phyloP scores from a whole-genome alignment of 2,888 invertebrate genomes.

The Beris morrisii region DNA sequence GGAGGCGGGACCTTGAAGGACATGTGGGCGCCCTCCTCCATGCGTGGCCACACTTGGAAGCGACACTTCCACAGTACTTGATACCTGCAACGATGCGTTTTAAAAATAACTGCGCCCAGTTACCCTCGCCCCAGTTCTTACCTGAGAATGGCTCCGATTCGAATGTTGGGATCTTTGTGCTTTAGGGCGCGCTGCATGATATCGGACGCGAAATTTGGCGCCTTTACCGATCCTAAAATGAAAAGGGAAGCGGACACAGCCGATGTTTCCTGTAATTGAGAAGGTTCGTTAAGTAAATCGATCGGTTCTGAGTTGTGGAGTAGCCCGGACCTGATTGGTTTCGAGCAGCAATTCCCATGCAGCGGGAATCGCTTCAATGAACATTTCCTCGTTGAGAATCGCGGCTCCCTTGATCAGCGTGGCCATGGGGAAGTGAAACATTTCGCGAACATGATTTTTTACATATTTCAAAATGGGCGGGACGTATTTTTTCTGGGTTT shows the following conservation, averaged over 20 bases:
- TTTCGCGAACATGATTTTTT: constrained; percentile 77
- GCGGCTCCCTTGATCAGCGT: constrained; percentile 87
- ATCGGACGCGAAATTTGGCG: constrained; percentile 84
- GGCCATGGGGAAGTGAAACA: constrained; percentile 88
- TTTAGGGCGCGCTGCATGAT: constrained; percentile 88
- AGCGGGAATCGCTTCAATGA: constrained; percentile 84
- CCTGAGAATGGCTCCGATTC: constrained; percentile 81
- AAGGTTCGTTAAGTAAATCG: background rate
- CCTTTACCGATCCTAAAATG: constrained; percentile 89
- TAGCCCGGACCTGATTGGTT: constrained; percentile 62
- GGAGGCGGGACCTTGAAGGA: constrained; percentile 99
- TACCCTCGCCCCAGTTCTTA: constrained; percentile 45
- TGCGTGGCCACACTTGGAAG: constrained; percentile 98
- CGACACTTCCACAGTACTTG: constrained; percentile 95
- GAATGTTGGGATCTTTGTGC: constrained; percentile 76
- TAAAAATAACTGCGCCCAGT: background rate
- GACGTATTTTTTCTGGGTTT: constrained; percentile 62
- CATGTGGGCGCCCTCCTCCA: constrained; percentile 96
- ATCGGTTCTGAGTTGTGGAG: background rate
- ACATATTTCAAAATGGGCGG: constrained; percentile 79
- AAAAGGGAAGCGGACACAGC: constrained; percentile 87
- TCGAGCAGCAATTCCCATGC: constrained; percentile 96
- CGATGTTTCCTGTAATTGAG: constrained; percentile 67
- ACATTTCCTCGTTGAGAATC: constrained; percentile 83
- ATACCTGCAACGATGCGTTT: constrained; percentile 61